Evolutionary conservation across 2,888 invertebrate species (phyloP), one percentile per base, ranked within the genome.

Genomic region (Pandemis heparana): DNA sequence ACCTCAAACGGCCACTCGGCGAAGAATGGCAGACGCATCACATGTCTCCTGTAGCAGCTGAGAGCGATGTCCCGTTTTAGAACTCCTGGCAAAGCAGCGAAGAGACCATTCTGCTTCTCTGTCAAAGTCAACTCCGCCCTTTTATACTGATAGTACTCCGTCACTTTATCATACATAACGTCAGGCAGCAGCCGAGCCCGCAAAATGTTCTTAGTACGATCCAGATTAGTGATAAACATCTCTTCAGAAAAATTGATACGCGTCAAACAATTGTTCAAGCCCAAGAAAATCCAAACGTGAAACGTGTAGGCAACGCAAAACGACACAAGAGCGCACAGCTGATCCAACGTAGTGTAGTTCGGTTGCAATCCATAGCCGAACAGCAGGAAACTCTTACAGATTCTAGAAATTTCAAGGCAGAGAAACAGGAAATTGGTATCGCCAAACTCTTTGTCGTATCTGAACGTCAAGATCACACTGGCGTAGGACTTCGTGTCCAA

Each of bases 1-100:
- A 84, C n/a, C 8, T 77, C 65, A 1, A 18, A 9, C 1, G 83
- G 84, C 85, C 86, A 86, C 0, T 80, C 79, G 0, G 75, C 39
- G 59, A 86, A 85, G 59, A 78, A 83, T 4, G 82, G 81, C n/a
- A 85, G 76, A 39, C 78, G 79, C 8, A 65, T 74, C 12, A 86
- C 39, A 5, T 76, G 75, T 5, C 71, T 71, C 6, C 66, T 73
- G 56, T 82, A 79, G 46, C 76, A 74, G 12, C 60, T 72, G 41
- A 80, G 38, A 14, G 69, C 72, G 4, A 79, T 78, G 41, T 86
- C 85, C n/a, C 66, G 77, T 56, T 77, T 81, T n/a, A 85, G 71
- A 8, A 74, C 62, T 7, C 18, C 3, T 0, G 85, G 85, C 46
- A 86, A 62, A 1, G 76, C 70, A 5, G 48, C 72, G 38, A 74